Percentiles rank a stretch among this genome's conserved stretches.
Conservation (phyloP, 2,888 invertebrate species). For the Cybosia mesomella region DNA sequence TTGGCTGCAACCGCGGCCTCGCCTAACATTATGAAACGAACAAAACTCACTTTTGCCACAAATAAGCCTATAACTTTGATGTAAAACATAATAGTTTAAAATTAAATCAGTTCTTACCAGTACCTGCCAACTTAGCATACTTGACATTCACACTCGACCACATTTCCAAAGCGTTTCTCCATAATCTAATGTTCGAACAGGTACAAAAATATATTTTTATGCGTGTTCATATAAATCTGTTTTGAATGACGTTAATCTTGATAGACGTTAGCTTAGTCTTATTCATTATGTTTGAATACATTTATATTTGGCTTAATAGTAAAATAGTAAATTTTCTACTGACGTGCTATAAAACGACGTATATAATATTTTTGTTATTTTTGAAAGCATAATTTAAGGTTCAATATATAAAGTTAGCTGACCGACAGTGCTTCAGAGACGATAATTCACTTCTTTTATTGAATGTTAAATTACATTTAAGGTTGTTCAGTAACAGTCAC, state of each 20-base stretch:
- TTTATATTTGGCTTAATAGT: slow-evolving; percentile 39
- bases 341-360: slow-evolving; percentile 12
- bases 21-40: not conserved
- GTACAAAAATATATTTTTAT: slow-evolving; percentile 54
- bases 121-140: slow-evolving; percentile 39
- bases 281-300: slow-evolving; percentile 50
- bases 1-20: too few relatives aligned
- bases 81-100: slow-evolving; percentile 25
- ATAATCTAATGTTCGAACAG: slow-evolving; percentile 44
- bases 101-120: slow-evolving; percentile 20
- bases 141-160: slow-evolving; percentile 37
- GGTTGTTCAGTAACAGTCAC: not conserved
- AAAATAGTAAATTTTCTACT: slow-evolving; percentile 37
- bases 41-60: not conserved
- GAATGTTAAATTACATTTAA: not conserved
- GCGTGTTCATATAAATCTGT: slow-evolving; percentile 53
- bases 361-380: not conserved
- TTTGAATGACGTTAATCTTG: slow-evolving; percentile 56
- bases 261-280: slow-evolving; percentile 53
- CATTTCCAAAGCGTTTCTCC: slow-evolving; percentile 43
- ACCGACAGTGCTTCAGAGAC: not conserved
- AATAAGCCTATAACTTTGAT: slow-evolving; percentile 3
- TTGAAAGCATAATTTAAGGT: not conserved
- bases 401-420: not conserved
- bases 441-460: not conserved